Evolutionary conservation across 2,888 invertebrate genomes (phyloP), one percentile per base, ranked within the genome.

Genomic region (Liposcelis brunnea): DNA sequence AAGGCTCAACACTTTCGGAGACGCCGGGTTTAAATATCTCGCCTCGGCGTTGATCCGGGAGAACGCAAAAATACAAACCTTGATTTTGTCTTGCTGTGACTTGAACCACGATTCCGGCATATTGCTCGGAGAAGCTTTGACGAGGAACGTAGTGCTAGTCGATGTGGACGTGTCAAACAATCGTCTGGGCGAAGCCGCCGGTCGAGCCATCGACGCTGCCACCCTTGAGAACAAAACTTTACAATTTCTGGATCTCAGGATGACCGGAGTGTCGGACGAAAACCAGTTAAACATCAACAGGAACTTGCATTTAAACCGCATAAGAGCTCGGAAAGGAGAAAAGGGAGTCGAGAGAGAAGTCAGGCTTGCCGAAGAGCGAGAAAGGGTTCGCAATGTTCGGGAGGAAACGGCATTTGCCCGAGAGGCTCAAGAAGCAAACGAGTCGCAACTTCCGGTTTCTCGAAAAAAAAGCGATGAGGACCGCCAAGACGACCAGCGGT

Each of bases 161-260:
- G 47, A 51, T 42, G 47, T 62, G n/a, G 58, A 61, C 53, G 48
- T 62, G 42, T 56, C 58, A 47, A 61, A 59, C 50, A 63, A 63
- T 51, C 37, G 52, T 14, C 48, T 61, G 34, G 64, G 63, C n/a
- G 60, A 64, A 55, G 67, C 40, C 12, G 15, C 40, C 12, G 40
- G 16, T 8, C 40, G 19, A 12, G 15, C 19, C 19, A 18, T 40
- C 12, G 15, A 15, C 10, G 6, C 19, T 6, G 40, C 12, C 4
- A 18, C 21, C 19, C 5, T 5, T 6, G 7, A 19, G 7, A 40
- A 40, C 40, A 19, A n/a, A n/a, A 40, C 19, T 19, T 18, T 40
- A 18, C 40, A 40, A 18, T 40, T 40, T 40, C 11, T 40, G 21
- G 40, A 40, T 21, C 40, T 40, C 19, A 14, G 40, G 21, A 40